Conservation (phyloP, 2,888 invertebrate species). For the Plutella xylostella region DNA sequence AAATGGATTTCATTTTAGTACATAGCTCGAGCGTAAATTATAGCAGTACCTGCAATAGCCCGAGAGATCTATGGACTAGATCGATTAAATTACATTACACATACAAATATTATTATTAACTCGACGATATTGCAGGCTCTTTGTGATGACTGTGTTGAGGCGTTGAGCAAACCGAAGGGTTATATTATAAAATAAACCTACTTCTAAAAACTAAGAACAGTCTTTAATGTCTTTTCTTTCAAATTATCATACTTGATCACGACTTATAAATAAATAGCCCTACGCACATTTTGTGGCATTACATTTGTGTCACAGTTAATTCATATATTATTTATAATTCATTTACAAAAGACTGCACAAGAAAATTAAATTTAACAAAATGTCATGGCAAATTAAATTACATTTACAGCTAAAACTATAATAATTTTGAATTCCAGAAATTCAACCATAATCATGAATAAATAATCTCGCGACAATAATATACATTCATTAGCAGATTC, state of each 20-base stretch:
- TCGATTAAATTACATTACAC: slow-evolving; percentile 27
- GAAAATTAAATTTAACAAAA: slow-evolving; percentile 9
- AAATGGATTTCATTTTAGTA: no score
- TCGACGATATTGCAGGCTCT: not conserved
- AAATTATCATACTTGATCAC: slow-evolving; percentile 21
- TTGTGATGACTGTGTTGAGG: slow-evolving; percentile 25
- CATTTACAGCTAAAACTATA: slow-evolving; percentile 18
- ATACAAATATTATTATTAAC: slow-evolving; percentile 17
- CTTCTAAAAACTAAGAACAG: slow-evolving; percentile 35
- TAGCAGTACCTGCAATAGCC: slow-evolving; percentile 26
- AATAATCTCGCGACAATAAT: slow-evolving; percentile 30
- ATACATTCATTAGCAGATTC: slow-evolving; percentile 45
- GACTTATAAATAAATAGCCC: slow-evolving; percentile 16
- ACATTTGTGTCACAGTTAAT: slow-evolving; percentile 10
- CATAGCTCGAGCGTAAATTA: not conserved
- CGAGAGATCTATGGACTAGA: slow-evolving; percentile 43
- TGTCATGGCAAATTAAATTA: slow-evolving; percentile 25
- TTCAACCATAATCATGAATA: slow-evolving; percentile 57
- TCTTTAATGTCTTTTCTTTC: slow-evolving; percentile 50
- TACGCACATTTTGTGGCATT: slow-evolving; percentile 21
- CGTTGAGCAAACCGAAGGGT: slow-evolving; percentile 12
- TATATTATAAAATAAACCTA: slow-evolving; percentile 22
- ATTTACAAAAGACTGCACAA: slow-evolving; percentile 11
- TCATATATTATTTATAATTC: slow-evolving; percentile 1
- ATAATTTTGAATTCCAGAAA: slow-evolving; percentile 18